phyloP scores from a whole-genome alignment of 2,797 vertebrate species.

The Schizopygopsis pylzovi region DNA sequence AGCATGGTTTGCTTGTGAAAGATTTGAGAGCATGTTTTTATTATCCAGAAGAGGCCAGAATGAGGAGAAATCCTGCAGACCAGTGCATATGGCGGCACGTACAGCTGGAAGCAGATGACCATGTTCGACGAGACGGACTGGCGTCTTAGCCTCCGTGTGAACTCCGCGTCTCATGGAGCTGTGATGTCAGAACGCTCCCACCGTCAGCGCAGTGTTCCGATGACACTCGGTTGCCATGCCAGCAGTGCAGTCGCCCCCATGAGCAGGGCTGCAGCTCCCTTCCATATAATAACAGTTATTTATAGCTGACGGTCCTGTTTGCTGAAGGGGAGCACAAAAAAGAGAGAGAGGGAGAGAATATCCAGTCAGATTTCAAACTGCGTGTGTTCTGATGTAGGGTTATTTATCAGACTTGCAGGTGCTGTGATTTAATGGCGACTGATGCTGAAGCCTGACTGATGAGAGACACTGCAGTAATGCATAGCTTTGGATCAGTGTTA shows the following conservation, averaged over 20 bases:
- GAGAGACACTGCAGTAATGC: background rate
- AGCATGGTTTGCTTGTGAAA: constrained; percentile 51
- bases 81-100: background rate
- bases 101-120: background rate
- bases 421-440: background rate
- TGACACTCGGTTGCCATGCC: constrained; percentile 71
- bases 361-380: constrained; percentile 57
- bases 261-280: constrained; percentile 72
- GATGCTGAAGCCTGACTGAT: constrained; percentile 18
- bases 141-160: constrained; percentile 62
- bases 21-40: constrained; percentile 53
- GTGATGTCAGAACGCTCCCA: constrained; percentile 63
- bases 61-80: background rate
- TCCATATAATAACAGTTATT: constrained; percentile 76
- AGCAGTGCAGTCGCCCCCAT: constrained; percentile 70
- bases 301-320: constrained; percentile 70
- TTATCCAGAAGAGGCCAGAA: constrained; percentile 48
- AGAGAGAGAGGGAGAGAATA: constrained; percentile 43
- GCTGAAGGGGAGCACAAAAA: constrained; percentile 62
- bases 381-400: constrained; percentile 46
- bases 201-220: constrained; percentile 63
- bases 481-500: background rate
- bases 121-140: background rate
- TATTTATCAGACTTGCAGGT: constrained; percentile 24
- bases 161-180: constrained; percentile 56